These are phyloP conservation scores for Rhagologus leucostigma DNA, from an alignment of 2,113 vertebrate genomes.

Conservation along the genomic window DNA sequence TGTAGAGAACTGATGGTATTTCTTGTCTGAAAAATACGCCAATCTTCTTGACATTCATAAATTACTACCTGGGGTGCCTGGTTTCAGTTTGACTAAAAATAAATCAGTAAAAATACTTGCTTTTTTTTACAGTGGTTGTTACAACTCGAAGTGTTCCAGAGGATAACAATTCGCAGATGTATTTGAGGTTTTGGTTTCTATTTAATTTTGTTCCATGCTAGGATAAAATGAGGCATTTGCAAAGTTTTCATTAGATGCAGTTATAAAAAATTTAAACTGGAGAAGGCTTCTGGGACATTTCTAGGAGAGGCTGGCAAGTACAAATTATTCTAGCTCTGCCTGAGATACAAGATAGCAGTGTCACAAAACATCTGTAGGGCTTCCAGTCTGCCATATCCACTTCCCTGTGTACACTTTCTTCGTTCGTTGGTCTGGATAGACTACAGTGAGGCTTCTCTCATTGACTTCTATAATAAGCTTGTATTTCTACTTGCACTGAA, in stretches of 20 bases:
- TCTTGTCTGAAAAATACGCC: conserved; percentile 25
- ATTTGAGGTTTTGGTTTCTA: conserved; percentile 8
- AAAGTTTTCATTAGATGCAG: not conserved
- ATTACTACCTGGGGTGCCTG: conserved; percentile 42
- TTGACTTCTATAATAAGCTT: not conserved
- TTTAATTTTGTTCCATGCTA: not conserved
- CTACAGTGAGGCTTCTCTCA: not conserved
- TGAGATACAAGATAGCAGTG: not conserved
- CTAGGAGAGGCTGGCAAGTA: not conserved
- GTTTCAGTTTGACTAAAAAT: conserved; percentile 49
- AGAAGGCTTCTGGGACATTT: not conserved
- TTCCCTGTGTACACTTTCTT: not conserved
- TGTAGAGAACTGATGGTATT: not conserved
- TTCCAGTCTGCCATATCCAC: not conserved
- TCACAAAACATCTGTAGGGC: not conserved
- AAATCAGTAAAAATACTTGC: conserved; percentile 32
- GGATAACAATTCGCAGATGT: conserved; percentile 23
- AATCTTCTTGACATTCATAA: conserved; percentile 37
- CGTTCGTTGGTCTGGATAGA: not conserved
- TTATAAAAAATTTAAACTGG: not conserved
- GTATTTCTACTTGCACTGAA: not conserved
- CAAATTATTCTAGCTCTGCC: not conserved
- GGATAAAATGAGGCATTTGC: not conserved
- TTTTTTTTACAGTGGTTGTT: not conserved
- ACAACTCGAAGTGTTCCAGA: not conserved